Conservation (phyloP, 2,113 vertebrate genomes). For the Tragelaphus imberbis region DNA sequence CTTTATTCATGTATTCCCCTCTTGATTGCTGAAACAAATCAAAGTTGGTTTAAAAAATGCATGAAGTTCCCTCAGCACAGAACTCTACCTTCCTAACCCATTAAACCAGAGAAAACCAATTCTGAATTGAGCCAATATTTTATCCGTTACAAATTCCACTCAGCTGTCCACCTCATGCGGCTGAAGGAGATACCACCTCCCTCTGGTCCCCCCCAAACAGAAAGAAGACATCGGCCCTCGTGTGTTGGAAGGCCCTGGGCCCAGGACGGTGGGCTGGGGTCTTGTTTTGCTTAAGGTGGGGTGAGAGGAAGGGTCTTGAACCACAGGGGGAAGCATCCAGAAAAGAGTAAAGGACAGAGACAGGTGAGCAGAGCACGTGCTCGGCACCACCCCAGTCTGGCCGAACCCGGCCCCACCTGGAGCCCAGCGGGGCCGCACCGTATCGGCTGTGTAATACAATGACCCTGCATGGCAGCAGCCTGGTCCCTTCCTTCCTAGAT, state of each 20-base stretch:
- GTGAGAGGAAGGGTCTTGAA: conserved; percentile 26
- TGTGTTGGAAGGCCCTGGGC: background rate
- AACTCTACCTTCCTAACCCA: conserved; percentile 39
- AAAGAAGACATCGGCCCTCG: conserved; percentile 7
- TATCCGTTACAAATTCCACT: conserved; percentile 46
- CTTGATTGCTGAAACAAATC: conserved; percentile 33
- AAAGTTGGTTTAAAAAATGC: conserved; percentile 31
- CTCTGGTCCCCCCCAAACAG: conserved; percentile 4
- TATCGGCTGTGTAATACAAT: background rate
- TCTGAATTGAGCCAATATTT: conserved; percentile 46
- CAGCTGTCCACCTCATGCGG: conserved; percentile 48
- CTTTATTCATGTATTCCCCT: background rate
- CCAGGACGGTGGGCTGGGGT: background rate
- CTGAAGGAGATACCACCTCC: conserved; percentile 1
- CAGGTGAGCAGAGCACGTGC: conserved; percentile 61
- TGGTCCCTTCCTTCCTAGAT: conserved; percentile 62
- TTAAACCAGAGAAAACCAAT: conserved; percentile 49
- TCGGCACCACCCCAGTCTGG: background rate
- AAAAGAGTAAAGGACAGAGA: conserved; percentile 15
- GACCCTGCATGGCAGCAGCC: background rate
- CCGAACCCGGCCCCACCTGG: conserved; percentile 44
- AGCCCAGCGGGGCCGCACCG: background rate
- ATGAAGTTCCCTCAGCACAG: conserved; percentile 17
- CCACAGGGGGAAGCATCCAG: background rate
- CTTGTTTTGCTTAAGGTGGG: background rate